Conservation (phyloP, 1,140 invertebrate species). For the Trialeurodes vaporariorum region DNA sequence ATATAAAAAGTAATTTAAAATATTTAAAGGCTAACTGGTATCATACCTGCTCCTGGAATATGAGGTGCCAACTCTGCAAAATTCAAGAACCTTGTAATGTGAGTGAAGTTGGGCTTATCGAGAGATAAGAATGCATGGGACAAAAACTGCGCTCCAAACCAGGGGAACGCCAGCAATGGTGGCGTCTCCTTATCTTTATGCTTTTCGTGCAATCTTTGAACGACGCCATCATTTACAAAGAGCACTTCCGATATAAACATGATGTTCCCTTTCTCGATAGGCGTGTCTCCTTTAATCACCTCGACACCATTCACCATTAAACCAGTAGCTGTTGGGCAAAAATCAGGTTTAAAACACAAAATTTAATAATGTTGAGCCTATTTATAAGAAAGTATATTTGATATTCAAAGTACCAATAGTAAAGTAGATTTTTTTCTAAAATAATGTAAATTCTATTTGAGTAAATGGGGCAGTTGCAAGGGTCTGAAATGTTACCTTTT, state of each 20-base stretch:
- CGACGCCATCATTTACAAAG: conserved; percentile 45
- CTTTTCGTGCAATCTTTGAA: conserved; percentile 44
- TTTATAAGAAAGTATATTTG: no score
- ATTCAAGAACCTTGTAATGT: conserved; percentile 45
- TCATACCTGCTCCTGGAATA: conserved; percentile 37
- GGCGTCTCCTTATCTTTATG: conserved; percentile 49
- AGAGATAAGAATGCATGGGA: conserved; percentile 46
- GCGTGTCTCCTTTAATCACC: conserved; percentile 44
- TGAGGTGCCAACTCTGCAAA: conserved; percentile 44
- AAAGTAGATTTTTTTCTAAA: no score
- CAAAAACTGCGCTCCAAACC: conserved; percentile 48
- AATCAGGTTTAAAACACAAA: no score
- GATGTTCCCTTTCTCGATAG: conserved; percentile 44
- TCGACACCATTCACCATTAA: conserved; percentile 41
- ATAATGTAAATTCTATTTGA: no score
- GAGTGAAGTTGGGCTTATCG: conserved; percentile 41
- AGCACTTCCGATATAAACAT: conserved; percentile 47
- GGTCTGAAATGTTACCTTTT: no score
- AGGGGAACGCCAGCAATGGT: conserved; percentile 46
- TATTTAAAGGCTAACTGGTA: background rate
- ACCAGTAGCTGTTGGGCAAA: conserved; percentile 36
- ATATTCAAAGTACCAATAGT: no score
- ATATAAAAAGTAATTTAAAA: no score
- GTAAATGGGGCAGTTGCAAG: no score
- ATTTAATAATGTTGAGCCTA: no score